Evolutionary conservation across 2,797 vertebrate species (phyloP), one percentile per base, ranked within the genome.

Genomic region (Setipinna tenuifilis): DNA sequence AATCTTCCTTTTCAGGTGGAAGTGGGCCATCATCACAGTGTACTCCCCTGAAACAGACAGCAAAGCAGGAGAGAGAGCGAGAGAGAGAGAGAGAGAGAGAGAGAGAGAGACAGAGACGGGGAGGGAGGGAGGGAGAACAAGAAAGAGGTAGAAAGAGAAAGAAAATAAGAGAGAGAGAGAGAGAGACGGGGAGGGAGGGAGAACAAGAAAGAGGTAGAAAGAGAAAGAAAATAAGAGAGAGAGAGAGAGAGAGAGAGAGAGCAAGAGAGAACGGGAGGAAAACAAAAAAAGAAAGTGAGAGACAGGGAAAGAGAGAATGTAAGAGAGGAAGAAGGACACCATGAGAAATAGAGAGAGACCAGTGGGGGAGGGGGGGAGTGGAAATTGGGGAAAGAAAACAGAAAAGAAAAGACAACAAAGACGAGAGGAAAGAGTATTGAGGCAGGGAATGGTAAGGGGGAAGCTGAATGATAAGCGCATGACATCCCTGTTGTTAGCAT

Each of bases 1-100:
- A 12, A 96, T 96, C 94, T 96, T 96, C 88, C 94, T 96, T 90
- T 95, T 95, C 81, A 95, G 92, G 87, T 93, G 94, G 89, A 96
- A 96, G 93, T 96, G 95, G 87, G 93, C 92, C 12, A 93, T 94
- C 91, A 95, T 93, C 81, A 96, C 93, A 58, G 95, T 96, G 90
- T 96, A 96, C 94, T 97, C 95, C 0, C 94, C 94, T 96, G 31
- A 28, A 75, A 86, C 44, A 58, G 71, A 46, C 0, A 83, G 61
- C 31, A 12, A 11, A 48, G 6, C 50, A 54, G 50, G 14, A 54
- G 14, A 3, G 7, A 14, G 7, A 3, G 50, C 0, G 50, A 54
- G 7, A 10, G 2, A 10, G 2, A 35, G 46, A 59, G 54, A 5
- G 25, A 25, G 58, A 81, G 84, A 46, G 28, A 59, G 31, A 23